Conservation (phyloP, 2,888 invertebrate species). For the Phengaris arion region DNA sequence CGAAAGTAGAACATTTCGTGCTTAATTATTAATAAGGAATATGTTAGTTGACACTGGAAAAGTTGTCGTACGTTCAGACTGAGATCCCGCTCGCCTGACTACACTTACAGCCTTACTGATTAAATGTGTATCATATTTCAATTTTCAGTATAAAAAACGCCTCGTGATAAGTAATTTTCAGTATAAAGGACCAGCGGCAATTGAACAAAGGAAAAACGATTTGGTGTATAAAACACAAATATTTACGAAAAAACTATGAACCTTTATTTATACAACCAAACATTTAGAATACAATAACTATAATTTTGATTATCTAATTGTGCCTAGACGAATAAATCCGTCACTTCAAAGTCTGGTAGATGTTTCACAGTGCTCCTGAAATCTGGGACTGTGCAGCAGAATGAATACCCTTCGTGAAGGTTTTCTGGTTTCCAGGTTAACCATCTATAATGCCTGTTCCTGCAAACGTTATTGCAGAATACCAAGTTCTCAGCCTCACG, state of each 20-base stretch:
- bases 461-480: slow-evolving; percentile 74
- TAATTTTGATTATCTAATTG: background rate
- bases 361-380: slow-evolving; percentile 70
- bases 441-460: slow-evolving; percentile 78
- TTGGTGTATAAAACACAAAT: background rate
- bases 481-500: slow-evolving; percentile 53
- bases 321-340: slow-evolving; percentile 43
- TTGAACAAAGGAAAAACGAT: background rate
- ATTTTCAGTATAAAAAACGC: no score
- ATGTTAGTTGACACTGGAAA: no score
- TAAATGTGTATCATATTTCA: no score
- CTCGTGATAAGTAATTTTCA: no score
- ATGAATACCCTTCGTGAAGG: slow-evolving; percentile 74
- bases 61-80: no score
- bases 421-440: slow-evolving; percentile 76
- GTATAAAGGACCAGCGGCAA: no score
- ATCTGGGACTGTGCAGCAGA: slow-evolving; percentile 80
- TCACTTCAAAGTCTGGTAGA: slow-evolving; percentile 75
- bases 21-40: no score
- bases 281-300: background rate
- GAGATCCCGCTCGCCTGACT: no score
- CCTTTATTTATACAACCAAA: no score
- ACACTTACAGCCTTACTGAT: background rate
- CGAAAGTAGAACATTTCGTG: no score
- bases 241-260: background rate